Evolutionary conservation across 2,888 invertebrate genomes (phyloP).

Genomic region (Scrobipalpa costella): DNA sequence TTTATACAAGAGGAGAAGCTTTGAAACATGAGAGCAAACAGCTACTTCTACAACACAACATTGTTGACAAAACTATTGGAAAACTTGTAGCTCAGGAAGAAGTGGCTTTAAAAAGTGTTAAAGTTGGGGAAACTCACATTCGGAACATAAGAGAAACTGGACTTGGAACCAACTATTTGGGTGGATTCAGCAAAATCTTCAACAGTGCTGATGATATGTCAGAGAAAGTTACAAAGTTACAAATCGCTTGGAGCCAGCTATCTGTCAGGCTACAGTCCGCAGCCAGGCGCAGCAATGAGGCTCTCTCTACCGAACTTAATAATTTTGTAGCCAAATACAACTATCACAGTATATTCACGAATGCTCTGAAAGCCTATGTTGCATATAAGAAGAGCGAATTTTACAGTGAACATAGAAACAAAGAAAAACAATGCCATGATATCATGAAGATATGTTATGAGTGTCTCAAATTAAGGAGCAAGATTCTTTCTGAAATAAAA

Average conservation of each 20-base stretch:
- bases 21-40: slow-evolving; percentile 70
- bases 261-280: slow-evolving; percentile 72
- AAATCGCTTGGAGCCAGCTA: slow-evolving; percentile 68
- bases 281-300: slow-evolving; percentile 68
- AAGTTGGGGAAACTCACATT: slow-evolving; percentile 64
- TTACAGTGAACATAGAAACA: slow-evolving; percentile 62
- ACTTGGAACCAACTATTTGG: slow-evolving; percentile 60
- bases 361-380: slow-evolving; percentile 69
- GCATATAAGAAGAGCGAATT: slow-evolving; percentile 63
- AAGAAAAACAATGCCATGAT: slow-evolving; percentile 70
- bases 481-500: slow-evolving; percentile 69
- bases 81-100: slow-evolving; percentile 71
- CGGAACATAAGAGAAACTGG: slow-evolving; percentile 56
- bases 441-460: slow-evolving; percentile 81
- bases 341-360: slow-evolving; percentile 64
- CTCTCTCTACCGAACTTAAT: slow-evolving; percentile 62
- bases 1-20: slow-evolving; percentile 79
- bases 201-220: slow-evolving; percentile 60
- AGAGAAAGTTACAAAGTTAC: slow-evolving; percentile 68
- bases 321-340: slow-evolving; percentile 67
- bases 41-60: slow-evolving; percentile 66
- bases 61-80: slow-evolving; percentile 69
- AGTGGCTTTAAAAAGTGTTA: slow-evolving; percentile 63
- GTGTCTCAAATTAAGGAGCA: slow-evolving; percentile 77
- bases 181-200: slow-evolving; percentile 68